These are phyloP conservation scores for Rhinella marina DNA, from an alignment of 2,797 vertebrate species.

Conservation along the genomic window DNA sequence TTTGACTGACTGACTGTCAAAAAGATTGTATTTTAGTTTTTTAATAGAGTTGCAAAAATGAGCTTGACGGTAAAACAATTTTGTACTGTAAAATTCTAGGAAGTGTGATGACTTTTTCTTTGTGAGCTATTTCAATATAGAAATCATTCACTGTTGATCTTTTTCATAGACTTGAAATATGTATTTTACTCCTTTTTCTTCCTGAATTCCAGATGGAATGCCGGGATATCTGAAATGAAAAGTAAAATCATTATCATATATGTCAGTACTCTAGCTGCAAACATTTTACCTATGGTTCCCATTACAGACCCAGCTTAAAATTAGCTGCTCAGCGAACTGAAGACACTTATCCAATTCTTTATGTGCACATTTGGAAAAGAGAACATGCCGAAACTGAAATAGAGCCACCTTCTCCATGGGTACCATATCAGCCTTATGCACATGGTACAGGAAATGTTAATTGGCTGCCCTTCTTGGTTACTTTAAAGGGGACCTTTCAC, in stretches of 20 bases:
- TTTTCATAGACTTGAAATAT: slow-evolving; percentile 80
- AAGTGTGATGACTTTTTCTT: neutral
- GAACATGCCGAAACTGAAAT: neutral
- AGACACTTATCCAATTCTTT: neutral
- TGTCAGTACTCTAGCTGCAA: neutral
- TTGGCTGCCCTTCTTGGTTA: too few species aligned
- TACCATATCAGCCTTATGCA: neutral
- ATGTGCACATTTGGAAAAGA: neutral
- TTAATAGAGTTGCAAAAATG: neutral
- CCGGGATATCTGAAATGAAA: slow-evolving; percentile 71
- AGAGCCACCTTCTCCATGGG: neutral
- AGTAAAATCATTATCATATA: neutral
- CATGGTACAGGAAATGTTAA: too few species aligned
- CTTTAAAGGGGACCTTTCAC: too few species aligned
- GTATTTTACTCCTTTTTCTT: slow-evolving; percentile 80
- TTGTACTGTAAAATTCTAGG: neutral
- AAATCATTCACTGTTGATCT: neutral
- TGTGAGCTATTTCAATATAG: neutral
- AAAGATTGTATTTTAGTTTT: too few species aligned
- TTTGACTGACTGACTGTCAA: too few species aligned
- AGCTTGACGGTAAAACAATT: neutral
- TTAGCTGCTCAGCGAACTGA: neutral
- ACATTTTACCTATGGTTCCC: neutral
- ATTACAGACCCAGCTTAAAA: neutral
- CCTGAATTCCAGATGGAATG: slow-evolving; percentile 76